Conservation (phyloP, 2,888 invertebrate genomes). For the Scrobipalpa costella region DNA sequence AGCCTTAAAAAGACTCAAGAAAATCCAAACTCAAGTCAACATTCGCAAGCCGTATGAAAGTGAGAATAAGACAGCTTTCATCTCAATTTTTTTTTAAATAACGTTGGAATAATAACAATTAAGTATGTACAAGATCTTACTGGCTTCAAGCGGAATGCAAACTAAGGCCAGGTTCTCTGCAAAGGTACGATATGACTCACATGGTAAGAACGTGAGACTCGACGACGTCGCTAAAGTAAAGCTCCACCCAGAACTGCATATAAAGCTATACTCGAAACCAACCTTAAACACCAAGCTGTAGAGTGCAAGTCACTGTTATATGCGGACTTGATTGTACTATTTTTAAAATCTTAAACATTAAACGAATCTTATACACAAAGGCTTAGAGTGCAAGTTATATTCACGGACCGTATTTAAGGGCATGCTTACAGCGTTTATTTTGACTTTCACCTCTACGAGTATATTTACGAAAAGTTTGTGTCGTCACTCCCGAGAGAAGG, state of each 20-base stretch:
- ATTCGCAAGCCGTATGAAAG: too few species aligned
- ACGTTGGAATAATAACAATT: not conserved
- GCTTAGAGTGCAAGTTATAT: not conserved
- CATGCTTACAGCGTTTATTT: slow-evolving; percentile 22
- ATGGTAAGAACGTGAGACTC: slow-evolving; percentile 64
- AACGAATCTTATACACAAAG: not conserved
- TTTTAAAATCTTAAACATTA: not conserved
- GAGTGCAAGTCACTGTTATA: not conserved
- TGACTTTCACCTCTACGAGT: slow-evolving; percentile 22
- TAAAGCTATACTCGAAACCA: not conserved
- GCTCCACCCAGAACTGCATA: slow-evolving; percentile 46
- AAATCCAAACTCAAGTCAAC: too few species aligned
- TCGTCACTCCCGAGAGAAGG: slow-evolving; percentile 25
- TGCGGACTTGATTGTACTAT: too few species aligned
- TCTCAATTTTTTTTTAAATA: too few species aligned
- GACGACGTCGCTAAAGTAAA: slow-evolving; percentile 46
- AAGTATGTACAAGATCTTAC: slow-evolving; percentile 15
- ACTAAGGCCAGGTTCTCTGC: slow-evolving; percentile 51
- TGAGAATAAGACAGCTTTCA: too few species aligned
- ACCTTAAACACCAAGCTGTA: not conserved
- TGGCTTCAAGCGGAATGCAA: slow-evolving; percentile 60
- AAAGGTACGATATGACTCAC: slow-evolving; percentile 68
- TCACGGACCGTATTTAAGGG: slow-evolving; percentile 32
- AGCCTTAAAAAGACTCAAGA: too few species aligned
- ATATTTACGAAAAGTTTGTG: slow-evolving; percentile 4